phyloP scores from a whole-genome alignment of 1,140 invertebrate species.

The Phymastichus coffea region DNA sequence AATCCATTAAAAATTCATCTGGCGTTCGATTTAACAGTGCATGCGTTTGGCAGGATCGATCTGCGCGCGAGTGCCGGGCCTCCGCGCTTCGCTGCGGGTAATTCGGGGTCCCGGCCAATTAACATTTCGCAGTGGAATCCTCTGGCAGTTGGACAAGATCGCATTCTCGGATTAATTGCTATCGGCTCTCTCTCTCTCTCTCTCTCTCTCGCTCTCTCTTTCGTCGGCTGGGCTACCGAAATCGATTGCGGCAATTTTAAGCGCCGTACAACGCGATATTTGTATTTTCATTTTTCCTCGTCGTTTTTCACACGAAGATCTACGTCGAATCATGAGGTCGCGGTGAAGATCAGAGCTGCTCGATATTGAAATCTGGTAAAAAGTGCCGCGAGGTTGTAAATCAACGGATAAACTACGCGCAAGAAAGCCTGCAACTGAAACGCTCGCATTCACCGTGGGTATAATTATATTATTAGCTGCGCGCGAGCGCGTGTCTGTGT shows the following conservation, averaged over 20 bases:
- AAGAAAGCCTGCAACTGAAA: conserved; percentile 46
- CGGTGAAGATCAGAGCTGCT: conserved; percentile 7
- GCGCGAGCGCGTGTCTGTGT: conserved; percentile 45
- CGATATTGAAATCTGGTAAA: conserved; percentile 21
- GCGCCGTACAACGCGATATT: too few relatives aligned
- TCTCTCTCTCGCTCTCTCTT: too few relatives aligned
- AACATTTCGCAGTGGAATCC: conserved; percentile 22
- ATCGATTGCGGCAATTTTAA: too few relatives aligned
- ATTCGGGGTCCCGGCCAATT: conserved; percentile 12
- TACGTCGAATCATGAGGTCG: too few relatives aligned
- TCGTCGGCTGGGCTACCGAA: too few relatives aligned
- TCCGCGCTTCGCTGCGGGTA: too few relatives aligned
- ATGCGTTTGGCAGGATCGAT: too few relatives aligned
- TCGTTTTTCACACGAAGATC: too few relatives aligned
- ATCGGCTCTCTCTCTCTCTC: conserved; percentile 13
- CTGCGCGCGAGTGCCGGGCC: too few relatives aligned
- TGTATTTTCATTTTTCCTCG: too few relatives aligned
- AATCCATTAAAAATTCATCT: too few relatives aligned
- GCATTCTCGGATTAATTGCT: conserved; percentile 26
- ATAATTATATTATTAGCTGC: conserved; percentile 55
- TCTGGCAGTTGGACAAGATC: background rate
- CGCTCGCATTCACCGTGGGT: conserved; percentile 36
- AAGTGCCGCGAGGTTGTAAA: conserved; percentile 37
- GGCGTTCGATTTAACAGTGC: too few relatives aligned
- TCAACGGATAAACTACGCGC: conserved; percentile 37